phyloP scores from a whole-genome alignment of 2,888 invertebrate species.

The Steinernema hermaphroditum region DNA sequence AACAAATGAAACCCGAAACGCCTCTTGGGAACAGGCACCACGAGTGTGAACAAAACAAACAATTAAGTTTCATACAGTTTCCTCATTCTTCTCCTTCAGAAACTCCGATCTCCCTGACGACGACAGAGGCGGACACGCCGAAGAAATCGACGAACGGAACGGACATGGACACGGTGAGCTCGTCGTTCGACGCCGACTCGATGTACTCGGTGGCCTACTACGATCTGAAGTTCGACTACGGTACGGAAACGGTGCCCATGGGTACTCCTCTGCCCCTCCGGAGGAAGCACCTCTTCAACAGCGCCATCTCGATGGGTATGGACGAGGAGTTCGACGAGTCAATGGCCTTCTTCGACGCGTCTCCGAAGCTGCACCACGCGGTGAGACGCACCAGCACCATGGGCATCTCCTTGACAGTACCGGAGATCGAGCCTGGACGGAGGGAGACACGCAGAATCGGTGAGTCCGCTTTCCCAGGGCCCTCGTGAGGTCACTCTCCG shows the following conservation, averaged over 20 bases:
- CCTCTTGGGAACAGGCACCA: too few relatives aligned
- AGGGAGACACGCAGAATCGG: conserved; percentile 5
- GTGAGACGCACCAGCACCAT: conserved; percentile 16
- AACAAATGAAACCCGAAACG: too few relatives aligned
- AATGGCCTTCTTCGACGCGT: neutral
- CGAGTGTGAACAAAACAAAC: too few relatives aligned
- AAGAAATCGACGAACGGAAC: conserved; percentile 23
- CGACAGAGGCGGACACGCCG: neutral
- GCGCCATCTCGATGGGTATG: conserved; percentile 15
- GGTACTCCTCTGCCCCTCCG: conserved; percentile 2
- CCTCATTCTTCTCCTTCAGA: too few relatives aligned
- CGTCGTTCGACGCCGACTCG: conserved; percentile 56
- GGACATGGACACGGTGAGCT: conserved; percentile 31
- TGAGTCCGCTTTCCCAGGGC: too few relatives aligned
- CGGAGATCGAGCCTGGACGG: neutral
- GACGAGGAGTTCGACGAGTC: neutral
- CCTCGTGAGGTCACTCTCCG: too few relatives aligned
- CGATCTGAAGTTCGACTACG: conserved; percentile 50
- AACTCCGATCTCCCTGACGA: neutral
- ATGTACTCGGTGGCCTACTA: conserved; percentile 58
- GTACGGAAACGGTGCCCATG: conserved; percentile 18
- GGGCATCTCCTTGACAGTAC: conserved; percentile 1
- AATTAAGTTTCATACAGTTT: too few relatives aligned
- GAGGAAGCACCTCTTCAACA: conserved; percentile 4
- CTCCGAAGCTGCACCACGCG: neutral